A percentile compares a stretch with the other conserved stretches of the same genome.
Evolutionary conservation across 2,113 vertebrate genomes (phyloP).

Genomic region (Rhinoderma darwinii): DNA sequence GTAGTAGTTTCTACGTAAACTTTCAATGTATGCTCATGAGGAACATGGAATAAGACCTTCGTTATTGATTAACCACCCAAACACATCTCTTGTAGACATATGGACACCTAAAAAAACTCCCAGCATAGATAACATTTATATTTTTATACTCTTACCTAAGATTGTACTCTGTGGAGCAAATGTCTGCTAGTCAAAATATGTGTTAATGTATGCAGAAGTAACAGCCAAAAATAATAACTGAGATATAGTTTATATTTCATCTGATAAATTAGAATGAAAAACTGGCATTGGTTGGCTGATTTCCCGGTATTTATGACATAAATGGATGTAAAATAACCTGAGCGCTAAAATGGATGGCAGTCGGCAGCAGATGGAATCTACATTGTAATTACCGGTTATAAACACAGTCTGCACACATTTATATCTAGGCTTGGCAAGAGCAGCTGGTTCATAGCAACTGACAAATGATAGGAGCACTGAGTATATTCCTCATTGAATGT

Average conservation of each 20-base stretch:
- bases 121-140: no score
- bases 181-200: not conserved
- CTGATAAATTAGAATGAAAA: not conserved
- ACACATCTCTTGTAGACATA: no score
- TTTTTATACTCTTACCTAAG: not conserved
- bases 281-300: not conserved
- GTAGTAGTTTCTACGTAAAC: no score
- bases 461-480: constrained; percentile 29
- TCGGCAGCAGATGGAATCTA: constrained; percentile 44
- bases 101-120: no score
- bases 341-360: not conserved
- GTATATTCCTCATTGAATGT: not conserved
- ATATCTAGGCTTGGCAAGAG: constrained; percentile 29
- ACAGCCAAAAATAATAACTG: not conserved
- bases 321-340: constrained; percentile 30
- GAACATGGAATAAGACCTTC: no score
- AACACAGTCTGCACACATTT: constrained; percentile 25
- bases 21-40: no score
- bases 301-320: constrained; percentile 34
- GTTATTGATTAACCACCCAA: no score
- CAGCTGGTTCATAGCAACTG: constrained; percentile 48
- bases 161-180: not conserved
- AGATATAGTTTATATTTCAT: not conserved
- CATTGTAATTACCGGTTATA: constrained; percentile 46
- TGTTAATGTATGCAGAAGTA: not conserved